phyloP scores from a whole-genome alignment of 1,140 invertebrate species.

The Monochamus saltuarius region DNA sequence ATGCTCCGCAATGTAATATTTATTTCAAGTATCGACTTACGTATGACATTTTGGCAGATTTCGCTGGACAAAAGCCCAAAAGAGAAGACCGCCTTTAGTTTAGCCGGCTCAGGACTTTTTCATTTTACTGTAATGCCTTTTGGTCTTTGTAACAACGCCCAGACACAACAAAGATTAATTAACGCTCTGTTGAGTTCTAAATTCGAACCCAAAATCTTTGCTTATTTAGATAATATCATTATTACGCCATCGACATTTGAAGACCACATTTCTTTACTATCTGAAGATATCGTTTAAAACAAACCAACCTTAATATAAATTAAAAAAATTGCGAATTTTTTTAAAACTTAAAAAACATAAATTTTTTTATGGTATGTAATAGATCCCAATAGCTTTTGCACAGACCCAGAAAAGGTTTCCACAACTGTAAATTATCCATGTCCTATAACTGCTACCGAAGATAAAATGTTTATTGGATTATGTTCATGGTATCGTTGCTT shows the following conservation, averaged over 20 bases:
- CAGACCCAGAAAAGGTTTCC: slow-evolving; percentile 37
- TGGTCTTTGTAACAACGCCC: slow-evolving; percentile 46
- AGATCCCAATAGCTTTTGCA: slow-evolving; percentile 40
- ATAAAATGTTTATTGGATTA: neutral
- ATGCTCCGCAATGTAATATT: too few species aligned
- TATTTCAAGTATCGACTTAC: too few species aligned
- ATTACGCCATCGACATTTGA: slow-evolving; percentile 44
- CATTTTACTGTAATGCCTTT: slow-evolving; percentile 49
- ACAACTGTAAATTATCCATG: slow-evolving; percentile 12
- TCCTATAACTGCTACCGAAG: slow-evolving; percentile 6
- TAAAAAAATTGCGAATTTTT: slow-evolving; percentile 47
- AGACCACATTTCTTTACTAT: slow-evolving; percentile 41
- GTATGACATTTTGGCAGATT: neutral
- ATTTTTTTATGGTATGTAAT: slow-evolving; percentile 49
- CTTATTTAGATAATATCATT: slow-evolving; percentile 48
- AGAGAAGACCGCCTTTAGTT: slow-evolving; percentile 9
- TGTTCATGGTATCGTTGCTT: too few species aligned
- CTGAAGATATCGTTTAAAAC: slow-evolving; percentile 16
- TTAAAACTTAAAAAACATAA: slow-evolving; percentile 32
- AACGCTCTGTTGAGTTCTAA: slow-evolving; percentile 46
- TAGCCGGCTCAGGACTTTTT: slow-evolving; percentile 39
- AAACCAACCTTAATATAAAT: slow-evolving; percentile 37
- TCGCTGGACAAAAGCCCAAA: neutral
- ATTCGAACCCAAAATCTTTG: slow-evolving; percentile 38
- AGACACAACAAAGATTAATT: slow-evolving; percentile 50